Conservation (phyloP, 2,888 invertebrate species). For the Scrobipalpa atriplicella region DNA sequence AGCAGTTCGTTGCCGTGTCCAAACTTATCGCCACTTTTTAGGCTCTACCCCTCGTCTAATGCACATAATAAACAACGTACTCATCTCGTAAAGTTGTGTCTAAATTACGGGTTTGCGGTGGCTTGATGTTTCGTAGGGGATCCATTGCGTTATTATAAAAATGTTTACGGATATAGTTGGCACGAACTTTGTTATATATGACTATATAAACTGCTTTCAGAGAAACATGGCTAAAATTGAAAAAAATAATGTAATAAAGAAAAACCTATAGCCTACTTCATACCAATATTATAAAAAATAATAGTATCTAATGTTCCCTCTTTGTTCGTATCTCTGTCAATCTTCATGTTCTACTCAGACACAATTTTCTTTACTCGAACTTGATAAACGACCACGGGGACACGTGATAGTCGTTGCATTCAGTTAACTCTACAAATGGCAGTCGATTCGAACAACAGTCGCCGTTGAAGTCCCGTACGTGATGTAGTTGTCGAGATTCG, state of each 20-base stretch:
- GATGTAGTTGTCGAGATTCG: slow-evolving; percentile 42
- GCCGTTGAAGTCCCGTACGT: slow-evolving; percentile 36
- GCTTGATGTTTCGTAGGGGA: slow-evolving; percentile 9
- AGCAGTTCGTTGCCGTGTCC: slow-evolving; percentile 62
- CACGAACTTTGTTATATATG: too few species aligned
- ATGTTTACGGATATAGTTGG: not conserved
- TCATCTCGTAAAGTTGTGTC: slow-evolving; percentile 24
- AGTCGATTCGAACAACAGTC: slow-evolving; percentile 10
- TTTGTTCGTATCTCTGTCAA: not conserved
- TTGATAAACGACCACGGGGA: slow-evolving; percentile 4
- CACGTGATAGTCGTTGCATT: slow-evolving; percentile 2
- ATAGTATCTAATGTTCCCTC: too few species aligned
- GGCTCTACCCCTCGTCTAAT: slow-evolving; percentile 33
- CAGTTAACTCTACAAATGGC: slow-evolving; percentile 20
- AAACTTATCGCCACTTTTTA: slow-evolving; percentile 61
- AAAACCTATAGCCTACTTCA: too few species aligned
- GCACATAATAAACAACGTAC: slow-evolving; percentile 23
- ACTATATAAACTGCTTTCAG: too few species aligned
- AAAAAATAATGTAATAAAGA: too few species aligned
- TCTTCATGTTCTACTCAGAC: slow-evolving; percentile 6
- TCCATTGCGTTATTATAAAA: not conserved
- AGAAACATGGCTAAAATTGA: too few species aligned
- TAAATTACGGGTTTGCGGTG: slow-evolving; percentile 19
- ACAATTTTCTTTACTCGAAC: not conserved
- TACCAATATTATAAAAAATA: too few species aligned